Evolutionary conservation across 2,113 vertebrate genomes (phyloP).

Genomic region (Urocitellus parryii): DNA sequence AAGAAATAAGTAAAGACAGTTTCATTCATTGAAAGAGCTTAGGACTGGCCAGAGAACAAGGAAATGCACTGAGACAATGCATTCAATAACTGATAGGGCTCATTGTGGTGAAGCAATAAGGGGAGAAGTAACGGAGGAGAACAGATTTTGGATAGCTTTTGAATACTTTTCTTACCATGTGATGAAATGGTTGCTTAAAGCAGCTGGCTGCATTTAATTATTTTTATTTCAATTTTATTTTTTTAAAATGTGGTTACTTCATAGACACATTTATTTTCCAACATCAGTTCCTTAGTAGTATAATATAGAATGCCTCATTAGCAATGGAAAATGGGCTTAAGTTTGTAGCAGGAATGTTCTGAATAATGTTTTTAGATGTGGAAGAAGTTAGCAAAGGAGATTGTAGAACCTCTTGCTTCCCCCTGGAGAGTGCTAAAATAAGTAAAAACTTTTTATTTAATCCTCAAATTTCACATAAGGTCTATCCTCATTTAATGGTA

Average conservation of each 20-base stretch:
- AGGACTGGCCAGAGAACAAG: constrained; percentile 21
- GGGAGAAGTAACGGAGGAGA: constrained; percentile 70
- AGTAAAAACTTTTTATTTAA: constrained; percentile 56
- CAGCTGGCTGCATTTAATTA: constrained; percentile 78
- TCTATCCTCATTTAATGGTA: background rate
- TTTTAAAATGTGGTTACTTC: constrained; percentile 79
- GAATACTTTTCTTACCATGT: constrained; percentile 75
- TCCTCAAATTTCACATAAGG: constrained; percentile 11
- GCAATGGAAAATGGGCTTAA: constrained; percentile 79
- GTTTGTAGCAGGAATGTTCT: constrained; percentile 77
- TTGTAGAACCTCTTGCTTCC: constrained; percentile 64
- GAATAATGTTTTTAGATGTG: constrained; percentile 81
- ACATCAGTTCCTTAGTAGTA: constrained; percentile 73
- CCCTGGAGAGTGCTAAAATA: constrained; percentile 64
- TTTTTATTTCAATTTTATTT: constrained; percentile 83
- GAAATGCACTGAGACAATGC: background rate
- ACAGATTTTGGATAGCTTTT: constrained; percentile 71
- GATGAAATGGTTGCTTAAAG: constrained; percentile 78
- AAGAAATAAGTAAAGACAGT: constrained; percentile 30
- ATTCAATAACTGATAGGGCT: constrained; percentile 27
- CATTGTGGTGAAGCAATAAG: constrained; percentile 58
- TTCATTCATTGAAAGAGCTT: background rate
- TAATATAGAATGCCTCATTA: constrained; percentile 83
- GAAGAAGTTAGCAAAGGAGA: constrained; percentile 74
- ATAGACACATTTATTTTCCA: constrained; percentile 82